Evolutionary conservation across 1,140 invertebrate genomes (phyloP), one percentile per base, ranked within the genome.

Genomic region (Holcopasites calliopsidis): DNA sequence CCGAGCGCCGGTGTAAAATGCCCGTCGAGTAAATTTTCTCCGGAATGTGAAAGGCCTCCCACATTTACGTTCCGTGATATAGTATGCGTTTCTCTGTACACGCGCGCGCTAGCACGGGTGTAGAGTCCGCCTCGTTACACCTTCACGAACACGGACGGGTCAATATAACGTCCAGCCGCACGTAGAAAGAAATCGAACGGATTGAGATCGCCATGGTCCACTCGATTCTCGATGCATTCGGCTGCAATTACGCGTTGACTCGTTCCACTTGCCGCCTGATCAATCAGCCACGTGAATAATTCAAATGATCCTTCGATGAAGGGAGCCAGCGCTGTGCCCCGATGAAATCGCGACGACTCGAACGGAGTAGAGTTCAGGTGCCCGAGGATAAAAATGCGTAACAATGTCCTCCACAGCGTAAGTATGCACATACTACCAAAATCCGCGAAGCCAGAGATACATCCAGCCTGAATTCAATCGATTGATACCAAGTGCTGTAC

Each of bases 21-120:
- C 23, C 26, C 8, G 49, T 21, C 33, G 54, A 50, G 54, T 10
- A 47, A 75, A 75, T 75, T 75, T 75, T 75, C 73, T 75, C 73
- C 73, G 73, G 73, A 75, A 75, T 75, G 73, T 75, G 73, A 75
- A 75, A 75, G 73, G 73, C 64, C 73, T 75, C 65, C 65, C 54
- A 40, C 73, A 42, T 69, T 60, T 60, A 60, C 26, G 50, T 58
- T 69, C 42, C 13, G 3, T 8, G 35, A 16, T 1, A 40, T 23
- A 10, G 28, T 73, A 38, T 75, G 31, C 8, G 58, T 7, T 47
- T 47, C 16, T 52, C 18, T 55, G 18, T 26, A 23, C n/a, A 55
- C 69, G 47, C 47, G 18, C 13, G 10, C n/a, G 8, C 26, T 13
- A 3, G 0, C 4, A 44, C 49, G 4, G n/a, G 23, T 31, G 26